These are phyloP conservation scores for Oxyscelio sp. DNA, from an alignment of 2,888 invertebrate species.

Conservation along the genomic window DNA sequence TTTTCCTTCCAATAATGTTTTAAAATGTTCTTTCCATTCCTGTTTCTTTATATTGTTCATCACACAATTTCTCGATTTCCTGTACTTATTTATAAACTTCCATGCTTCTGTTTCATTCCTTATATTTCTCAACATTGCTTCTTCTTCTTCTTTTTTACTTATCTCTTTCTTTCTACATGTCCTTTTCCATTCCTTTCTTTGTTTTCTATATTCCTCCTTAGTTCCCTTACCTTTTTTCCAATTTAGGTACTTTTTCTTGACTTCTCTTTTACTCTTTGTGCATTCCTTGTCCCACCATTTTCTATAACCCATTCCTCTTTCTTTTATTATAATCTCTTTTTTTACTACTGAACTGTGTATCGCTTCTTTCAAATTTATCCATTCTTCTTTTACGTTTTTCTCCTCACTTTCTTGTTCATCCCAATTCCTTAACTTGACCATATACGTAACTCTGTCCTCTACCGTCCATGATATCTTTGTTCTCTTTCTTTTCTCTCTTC, in stretches of 20 bases:
- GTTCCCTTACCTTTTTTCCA: slow-evolving; percentile 25
- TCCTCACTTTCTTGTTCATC: background rate
- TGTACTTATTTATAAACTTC: slow-evolving; percentile 18
- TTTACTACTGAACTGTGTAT: background rate
- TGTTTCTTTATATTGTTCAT: slow-evolving; percentile 7
- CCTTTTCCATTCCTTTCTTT: slow-evolving; percentile 16
- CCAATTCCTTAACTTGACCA: slow-evolving; percentile 14
- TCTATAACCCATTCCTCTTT: background rate
- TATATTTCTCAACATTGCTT: slow-evolving; percentile 20
- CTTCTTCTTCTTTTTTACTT: slow-evolving; percentile 6
- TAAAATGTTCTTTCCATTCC: slow-evolving; percentile 12
- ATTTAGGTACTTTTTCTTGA: background rate
- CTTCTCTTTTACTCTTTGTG: slow-evolving; percentile 6
- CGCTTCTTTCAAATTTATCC: slow-evolving; percentile 2
- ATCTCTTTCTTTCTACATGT: slow-evolving; percentile 20
- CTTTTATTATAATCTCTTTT: background rate
- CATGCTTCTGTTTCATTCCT: slow-evolving; percentile 25
- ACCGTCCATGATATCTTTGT: slow-evolving; percentile 9
- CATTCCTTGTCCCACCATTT: slow-evolving; percentile 33
- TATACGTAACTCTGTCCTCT: slow-evolving; percentile 16
- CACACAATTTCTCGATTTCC: background rate
- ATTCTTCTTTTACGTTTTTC: slow-evolving; percentile 2
- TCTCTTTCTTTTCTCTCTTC: background rate
- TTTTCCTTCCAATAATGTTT: slow-evolving; percentile 19
- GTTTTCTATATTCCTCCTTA: slow-evolving; percentile 11